phyloP scores from a whole-genome alignment of 2,797 vertebrate genomes.

The Cyclura pinguis region DNA sequence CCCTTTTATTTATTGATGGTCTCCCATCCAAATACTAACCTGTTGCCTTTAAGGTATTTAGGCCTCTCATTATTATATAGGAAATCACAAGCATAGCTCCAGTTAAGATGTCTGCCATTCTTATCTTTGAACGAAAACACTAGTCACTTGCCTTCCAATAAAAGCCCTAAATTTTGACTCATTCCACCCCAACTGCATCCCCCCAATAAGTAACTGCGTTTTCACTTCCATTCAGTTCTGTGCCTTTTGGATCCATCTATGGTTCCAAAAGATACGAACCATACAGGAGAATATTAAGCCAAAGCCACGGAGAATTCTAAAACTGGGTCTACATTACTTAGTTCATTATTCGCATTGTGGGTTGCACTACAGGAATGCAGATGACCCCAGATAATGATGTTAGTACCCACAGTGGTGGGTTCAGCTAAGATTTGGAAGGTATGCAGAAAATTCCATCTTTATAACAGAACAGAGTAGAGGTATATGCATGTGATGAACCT shows the following conservation, averaged over 20 bases:
- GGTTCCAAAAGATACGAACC: not conserved
- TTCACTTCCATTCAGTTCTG: not conserved
- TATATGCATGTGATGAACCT: not conserved
- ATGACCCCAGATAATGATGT: not conserved
- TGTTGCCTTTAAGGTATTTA: too few species aligned
- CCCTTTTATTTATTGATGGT: too few species aligned
- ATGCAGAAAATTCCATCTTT: not conserved
- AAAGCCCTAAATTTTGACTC: not conserved
- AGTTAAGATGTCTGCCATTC: too few species aligned
- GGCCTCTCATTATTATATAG: too few species aligned
- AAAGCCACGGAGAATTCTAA: not conserved
- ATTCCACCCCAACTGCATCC: not conserved
- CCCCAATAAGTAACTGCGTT: not conserved
- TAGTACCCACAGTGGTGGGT: not conserved
- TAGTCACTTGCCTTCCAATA: not conserved
- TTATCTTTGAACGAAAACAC: not conserved
- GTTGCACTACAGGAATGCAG: not conserved
- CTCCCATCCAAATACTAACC: too few species aligned
- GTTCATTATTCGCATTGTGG: not conserved
- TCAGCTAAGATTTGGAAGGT: not conserved
- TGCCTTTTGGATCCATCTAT: too few species aligned
- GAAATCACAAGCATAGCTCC: too few species aligned
- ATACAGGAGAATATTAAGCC: not conserved
- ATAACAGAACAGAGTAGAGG: not conserved
- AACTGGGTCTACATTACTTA: too few species aligned